phyloP scores from a whole-genome alignment of 2,888 invertebrate species.

The Branchellion lobata region DNA sequence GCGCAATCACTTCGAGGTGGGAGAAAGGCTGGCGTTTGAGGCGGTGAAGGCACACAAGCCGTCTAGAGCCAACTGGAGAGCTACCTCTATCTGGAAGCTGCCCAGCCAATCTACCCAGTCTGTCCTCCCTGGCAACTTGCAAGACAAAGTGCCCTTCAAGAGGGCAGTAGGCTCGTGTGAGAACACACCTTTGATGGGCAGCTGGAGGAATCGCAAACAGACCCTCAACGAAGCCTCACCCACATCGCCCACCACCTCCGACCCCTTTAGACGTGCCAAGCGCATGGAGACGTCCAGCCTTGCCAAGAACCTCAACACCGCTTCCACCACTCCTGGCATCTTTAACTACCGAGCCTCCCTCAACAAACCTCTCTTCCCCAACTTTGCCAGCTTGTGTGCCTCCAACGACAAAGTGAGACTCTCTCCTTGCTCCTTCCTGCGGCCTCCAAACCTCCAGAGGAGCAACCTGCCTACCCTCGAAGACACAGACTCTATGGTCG shows the following conservation, averaged over 20 bases:
- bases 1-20: constrained; percentile 59
- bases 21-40: constrained; percentile 62
- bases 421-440: background rate
- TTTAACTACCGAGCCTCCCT: background rate
- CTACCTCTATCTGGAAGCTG: constrained; percentile 59
- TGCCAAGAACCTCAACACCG: no score
- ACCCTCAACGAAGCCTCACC: background rate
- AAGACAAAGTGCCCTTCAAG: background rate
- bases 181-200: background rate
- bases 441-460: background rate
- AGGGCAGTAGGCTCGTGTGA: background rate
- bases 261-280: background rate
- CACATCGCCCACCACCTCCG: background rate
- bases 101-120: background rate
- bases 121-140: background rate
- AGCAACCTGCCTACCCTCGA: background rate
- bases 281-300: background rate
- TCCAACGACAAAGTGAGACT: background rate
- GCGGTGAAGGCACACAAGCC: constrained; percentile 62
- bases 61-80: constrained; percentile 61
- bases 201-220: constrained; percentile 1
- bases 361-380: background rate
- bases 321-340: no score
- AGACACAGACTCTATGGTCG: background rate
- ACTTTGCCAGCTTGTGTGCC: background rate